These are phyloP conservation scores for Cephalopterus ornatus DNA, from an alignment of 2,113 vertebrate genomes.

Conservation along the genomic window DNA sequence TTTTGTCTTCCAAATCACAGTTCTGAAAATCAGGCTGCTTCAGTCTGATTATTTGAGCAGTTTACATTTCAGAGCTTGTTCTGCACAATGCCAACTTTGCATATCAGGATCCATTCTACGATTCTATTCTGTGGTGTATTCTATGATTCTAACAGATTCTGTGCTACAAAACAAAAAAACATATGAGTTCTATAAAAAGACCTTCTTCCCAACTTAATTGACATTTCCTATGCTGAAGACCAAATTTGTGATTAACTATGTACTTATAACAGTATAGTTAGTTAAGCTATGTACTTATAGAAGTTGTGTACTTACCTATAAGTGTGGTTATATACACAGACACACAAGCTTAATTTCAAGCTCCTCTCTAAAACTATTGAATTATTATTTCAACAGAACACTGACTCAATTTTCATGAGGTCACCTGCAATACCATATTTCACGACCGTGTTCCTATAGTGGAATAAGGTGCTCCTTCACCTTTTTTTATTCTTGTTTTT, in stretches of 20 bases:
- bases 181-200: not conserved
- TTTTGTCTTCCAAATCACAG: slow-evolving; percentile 62
- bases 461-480: not conserved
- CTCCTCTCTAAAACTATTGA: not conserved
- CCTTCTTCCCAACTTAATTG: not conserved
- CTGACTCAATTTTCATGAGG: not conserved
- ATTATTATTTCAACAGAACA: not conserved
- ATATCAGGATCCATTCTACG: not conserved
- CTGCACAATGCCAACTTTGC: not conserved
- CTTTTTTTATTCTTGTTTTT: not conserved
- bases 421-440: not conserved
- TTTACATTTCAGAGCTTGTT: slow-evolving; percentile 50
- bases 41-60: not conserved
- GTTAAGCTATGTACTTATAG: not conserved
- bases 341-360: not conserved
- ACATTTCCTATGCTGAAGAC: not conserved
- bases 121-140: not conserved
- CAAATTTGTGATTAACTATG: not conserved
- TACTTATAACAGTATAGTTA: not conserved
- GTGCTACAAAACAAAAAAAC: not conserved
- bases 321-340: not conserved
- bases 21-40: slow-evolving; percentile 42
- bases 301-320: not conserved
- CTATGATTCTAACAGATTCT: not conserved
- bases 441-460: not conserved